Percentiles rank a stretch among this genome's conserved stretches.
Conservation (phyloP, 2,113 vertebrate species). For the Scalopus aquaticus region DNA sequence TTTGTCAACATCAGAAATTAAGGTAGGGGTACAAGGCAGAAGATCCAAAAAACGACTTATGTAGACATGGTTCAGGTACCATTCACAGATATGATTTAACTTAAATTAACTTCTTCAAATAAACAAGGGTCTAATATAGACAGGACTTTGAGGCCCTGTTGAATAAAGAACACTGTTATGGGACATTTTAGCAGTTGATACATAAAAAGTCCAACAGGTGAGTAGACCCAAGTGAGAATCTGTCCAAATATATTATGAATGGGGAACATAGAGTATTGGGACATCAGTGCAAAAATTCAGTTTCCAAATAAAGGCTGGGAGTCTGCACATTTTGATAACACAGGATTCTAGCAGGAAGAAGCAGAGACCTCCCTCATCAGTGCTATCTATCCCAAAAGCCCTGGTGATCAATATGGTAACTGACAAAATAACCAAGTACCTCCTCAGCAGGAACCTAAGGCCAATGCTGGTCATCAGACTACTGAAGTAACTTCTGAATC, state of each 20-base stretch:
- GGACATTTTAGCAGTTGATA: not conserved
- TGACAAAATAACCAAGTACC: too few species aligned
- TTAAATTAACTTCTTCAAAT: slow-evolving; percentile 11
- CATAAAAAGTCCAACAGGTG: not conserved
- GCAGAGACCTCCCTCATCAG: not conserved
- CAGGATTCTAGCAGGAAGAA: not conserved
- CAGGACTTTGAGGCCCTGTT: not conserved
- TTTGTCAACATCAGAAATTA: not conserved
- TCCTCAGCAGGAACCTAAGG: not conserved
- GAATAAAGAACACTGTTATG: not conserved
- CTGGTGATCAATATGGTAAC: not conserved
- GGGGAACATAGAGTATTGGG: not conserved
- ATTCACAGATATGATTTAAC: not conserved
- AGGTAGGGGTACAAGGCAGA: not conserved
- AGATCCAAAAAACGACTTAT: not conserved
- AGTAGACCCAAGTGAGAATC: not conserved
- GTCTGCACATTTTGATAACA: not conserved
- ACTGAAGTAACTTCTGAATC: not conserved
- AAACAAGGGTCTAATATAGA: not conserved
- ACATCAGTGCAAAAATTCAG: not conserved
- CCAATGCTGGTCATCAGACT: not conserved
- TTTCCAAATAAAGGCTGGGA: not conserved
- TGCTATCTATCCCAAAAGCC: not conserved
- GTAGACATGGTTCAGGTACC: not conserved
- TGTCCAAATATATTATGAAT: not conserved